Evolutionary conservation across 2,888 invertebrate genomes (phyloP).

Genomic region (Creontiades dilutus): DNA sequence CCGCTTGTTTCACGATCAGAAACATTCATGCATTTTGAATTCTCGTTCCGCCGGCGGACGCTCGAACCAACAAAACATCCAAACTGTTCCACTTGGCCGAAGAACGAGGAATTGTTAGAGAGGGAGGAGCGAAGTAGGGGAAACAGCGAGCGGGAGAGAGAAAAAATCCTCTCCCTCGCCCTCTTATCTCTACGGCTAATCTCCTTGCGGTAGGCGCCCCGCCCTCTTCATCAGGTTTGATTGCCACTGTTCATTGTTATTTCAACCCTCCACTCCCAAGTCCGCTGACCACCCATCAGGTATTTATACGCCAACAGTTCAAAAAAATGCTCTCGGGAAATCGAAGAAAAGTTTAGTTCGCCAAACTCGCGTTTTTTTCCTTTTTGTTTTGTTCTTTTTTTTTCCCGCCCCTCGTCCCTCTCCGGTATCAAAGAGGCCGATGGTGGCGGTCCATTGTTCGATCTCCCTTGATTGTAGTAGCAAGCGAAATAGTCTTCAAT

Average conservation of each 20-base stretch:
- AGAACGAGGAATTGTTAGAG: not conserved
- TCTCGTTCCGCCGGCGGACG: not conserved
- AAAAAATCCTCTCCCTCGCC: not conserved
- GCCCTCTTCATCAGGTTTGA: conserved; percentile 30
- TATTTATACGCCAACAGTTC: conserved; percentile 35
- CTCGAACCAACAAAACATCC: not conserved
- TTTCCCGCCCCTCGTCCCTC: not conserved
- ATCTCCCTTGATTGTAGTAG: not conserved
- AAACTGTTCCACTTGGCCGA: not conserved
- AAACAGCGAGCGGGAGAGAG: not conserved
- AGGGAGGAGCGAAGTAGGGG: not conserved
- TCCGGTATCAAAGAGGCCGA: not conserved
- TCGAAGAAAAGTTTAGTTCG: conserved; percentile 26
- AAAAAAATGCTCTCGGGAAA: conserved; percentile 35
- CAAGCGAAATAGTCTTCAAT: not conserved
- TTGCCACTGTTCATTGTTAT: conserved; percentile 35
- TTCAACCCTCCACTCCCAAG: not conserved
- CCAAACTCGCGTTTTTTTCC: not conserved
- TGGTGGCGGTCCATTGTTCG: not conserved
- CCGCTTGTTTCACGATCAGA: not conserved
- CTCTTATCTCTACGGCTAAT: not conserved
- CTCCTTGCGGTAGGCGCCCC: conserved; percentile 11
- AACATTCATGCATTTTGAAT: not conserved
- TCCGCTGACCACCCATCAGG: conserved; percentile 13
- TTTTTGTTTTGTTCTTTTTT: too few relatives aligned